Conservation (phyloP, 2,113 vertebrate species). For the Actenoides lindsayi region DNA sequence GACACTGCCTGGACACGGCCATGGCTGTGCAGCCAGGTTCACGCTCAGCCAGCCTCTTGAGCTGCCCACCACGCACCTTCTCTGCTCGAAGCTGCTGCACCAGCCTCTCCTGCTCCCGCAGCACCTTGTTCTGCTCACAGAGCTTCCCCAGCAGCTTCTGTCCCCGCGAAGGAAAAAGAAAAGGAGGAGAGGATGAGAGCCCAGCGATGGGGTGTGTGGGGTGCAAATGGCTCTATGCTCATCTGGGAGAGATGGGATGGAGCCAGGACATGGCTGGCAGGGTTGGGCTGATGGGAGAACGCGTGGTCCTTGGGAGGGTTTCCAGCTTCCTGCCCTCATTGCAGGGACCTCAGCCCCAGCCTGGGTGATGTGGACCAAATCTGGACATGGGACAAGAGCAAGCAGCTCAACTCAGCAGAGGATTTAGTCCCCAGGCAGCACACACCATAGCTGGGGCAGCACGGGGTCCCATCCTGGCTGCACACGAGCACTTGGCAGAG, state of each 20-base stretch:
- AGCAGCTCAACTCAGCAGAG: background rate
- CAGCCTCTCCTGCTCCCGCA: conserved; percentile 90
- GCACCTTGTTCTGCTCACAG: conserved; percentile 89
- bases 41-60: accelerated
- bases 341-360: background rate
- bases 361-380: background rate
- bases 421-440: background rate
- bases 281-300: background rate
- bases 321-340: background rate
- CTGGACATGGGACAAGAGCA: accelerated
- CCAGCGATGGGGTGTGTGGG: background rate
- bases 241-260: accelerated
- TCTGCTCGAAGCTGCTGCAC: conserved; percentile 91
- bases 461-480: background rate
- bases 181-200: background rate
- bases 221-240: accelerated
- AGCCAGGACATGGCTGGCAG: accelerated
- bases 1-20: background rate
- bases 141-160: conserved; percentile 94
- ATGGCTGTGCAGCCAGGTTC: accelerated
- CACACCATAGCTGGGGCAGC: background rate
- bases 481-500: accelerated
- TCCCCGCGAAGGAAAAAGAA: background rate
- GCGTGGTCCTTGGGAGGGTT: background rate
- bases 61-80: conserved; percentile 79